phyloP scores from a whole-genome alignment of 2,888 invertebrate genomes.

The Melanophora roralis region DNA sequence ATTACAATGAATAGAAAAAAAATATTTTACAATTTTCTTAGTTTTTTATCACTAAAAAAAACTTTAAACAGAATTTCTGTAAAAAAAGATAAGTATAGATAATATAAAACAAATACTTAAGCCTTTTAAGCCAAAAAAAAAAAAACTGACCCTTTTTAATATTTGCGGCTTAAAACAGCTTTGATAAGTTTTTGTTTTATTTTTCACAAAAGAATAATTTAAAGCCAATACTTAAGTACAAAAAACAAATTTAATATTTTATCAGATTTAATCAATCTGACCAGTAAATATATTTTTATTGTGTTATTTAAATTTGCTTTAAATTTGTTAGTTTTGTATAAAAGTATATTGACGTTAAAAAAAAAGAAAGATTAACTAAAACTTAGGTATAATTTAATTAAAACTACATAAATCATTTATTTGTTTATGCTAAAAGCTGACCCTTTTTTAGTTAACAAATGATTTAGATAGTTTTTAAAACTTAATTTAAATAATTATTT shows the following conservation, averaged over 20 bases:
- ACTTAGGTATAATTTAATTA: not conserved
- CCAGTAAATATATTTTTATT: no score
- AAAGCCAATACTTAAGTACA: slow-evolving; percentile 48
- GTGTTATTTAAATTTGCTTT: not conserved
- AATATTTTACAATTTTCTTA: slow-evolving; percentile 27
- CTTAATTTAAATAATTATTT: not conserved
- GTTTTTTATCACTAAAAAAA: not conserved
- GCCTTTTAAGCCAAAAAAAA: not conserved
- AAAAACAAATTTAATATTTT: slow-evolving; percentile 38
- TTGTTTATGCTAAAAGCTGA: slow-evolving; percentile 37
- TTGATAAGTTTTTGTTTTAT: slow-evolving; percentile 33
- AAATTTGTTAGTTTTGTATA: slow-evolving; percentile 39
- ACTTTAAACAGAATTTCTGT: no score
- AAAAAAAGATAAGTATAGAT: not conserved
- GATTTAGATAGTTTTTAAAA: slow-evolving; percentile 50
- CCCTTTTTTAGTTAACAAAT: slow-evolving; percentile 47
- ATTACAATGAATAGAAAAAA: slow-evolving; percentile 1
- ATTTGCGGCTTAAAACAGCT: not conserved
- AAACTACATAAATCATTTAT: slow-evolving; percentile 57
- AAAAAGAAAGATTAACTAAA: not conserved
- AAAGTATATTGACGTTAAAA: slow-evolving; percentile 34
- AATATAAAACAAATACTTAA: slow-evolving; percentile 48
- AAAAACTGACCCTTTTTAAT: slow-evolving; percentile 49
- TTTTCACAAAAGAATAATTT: slow-evolving; percentile 10
- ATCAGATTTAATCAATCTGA: not conserved